Base-by-base conservation (phyloP, 2,888 invertebrate genomes). In the Nemotelus nigrinus region DNA sequence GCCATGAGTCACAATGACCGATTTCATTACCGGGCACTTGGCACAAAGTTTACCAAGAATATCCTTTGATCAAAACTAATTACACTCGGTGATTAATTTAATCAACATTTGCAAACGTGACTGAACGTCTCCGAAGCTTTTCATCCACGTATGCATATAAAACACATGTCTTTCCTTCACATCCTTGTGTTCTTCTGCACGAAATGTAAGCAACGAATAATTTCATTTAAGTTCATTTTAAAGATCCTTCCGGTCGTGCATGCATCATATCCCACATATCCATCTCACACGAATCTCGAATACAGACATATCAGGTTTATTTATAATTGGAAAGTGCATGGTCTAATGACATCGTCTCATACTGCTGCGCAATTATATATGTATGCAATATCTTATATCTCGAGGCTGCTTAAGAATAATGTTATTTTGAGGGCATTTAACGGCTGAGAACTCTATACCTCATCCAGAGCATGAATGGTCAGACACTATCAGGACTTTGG, bases 41-140 rank as follows among this genome's bases (percentile, higher is more conserved):
- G 63, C 55, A 60, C 41, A 72, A 78, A 78, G 72, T 78, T 77
- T 71, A 70, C 45, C 60, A 57, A 63, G 57, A 47, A 76, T 25
- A 76, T 70, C 64, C 78, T 76, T 76, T 78, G 76, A 76, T 64
- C 64, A 64, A 67, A 48, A 25, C 72, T 53, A 64, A 65, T 72
- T 76, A 71, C 45, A 44, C 58, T 70, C 63, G 64, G 70, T 76
- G 77, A 77, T 78, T 78, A 78, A 78, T 78, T 77, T 67, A 78
- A 78, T 78, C 76, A 78, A 67, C 71, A 77, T 77, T 77, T 76
- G 71, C 58, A 64, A 71, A 78, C 78, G 78, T 78, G 78, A 77
- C 77, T 48, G 72, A 77, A 50, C 63, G 71, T 77, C 65, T 78
- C 50, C 48, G 39, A 39, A 48, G 45, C 25, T 55, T 7, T 10